Base-by-base conservation (phyloP, 2,888 invertebrate species). In the Crossocerus cetratus region DNA sequence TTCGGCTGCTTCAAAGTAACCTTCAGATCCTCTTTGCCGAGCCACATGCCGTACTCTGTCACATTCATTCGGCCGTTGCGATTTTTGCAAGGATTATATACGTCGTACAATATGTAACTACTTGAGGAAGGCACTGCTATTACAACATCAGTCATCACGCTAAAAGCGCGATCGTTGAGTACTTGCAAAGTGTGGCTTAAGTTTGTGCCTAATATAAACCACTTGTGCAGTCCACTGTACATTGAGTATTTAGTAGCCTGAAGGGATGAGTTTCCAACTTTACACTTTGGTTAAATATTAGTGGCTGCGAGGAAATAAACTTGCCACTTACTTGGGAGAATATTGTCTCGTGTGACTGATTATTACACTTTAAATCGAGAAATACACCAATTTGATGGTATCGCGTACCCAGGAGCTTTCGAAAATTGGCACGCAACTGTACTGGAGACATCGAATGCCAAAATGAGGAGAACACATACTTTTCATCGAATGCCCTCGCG, bases 41-140 rank as follows among this genome's bases (percentile, higher is more conserved):
- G 65, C 87, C 87, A 87, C n/a, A 32, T 79, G 4, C 86, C 87
- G 13, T 83, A 67, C 5, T 64, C 42, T 0, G 86, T 86, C 13
- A 86, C 69, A 21, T 86, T 86, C 56, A 86, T 74, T 8, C 66
- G 60, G n/a, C 86, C 86, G 18, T 81, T 85, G 2, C 83, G 69
- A 56, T 70, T 69, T 63, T 86, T 86, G n/a, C 82, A 81, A n/a
- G 80, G 86, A 78, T 87, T 87, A 42, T 83, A 87, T 21, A 84
- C 80, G 13, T 87, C 87, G 63, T 85, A 78, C 0, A 87, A 64
- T 23, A 71, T 61, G 44, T 81, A 84, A 58, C 74, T 67, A 1
- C 55, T 58, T 14, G 8, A 2, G 2, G 74, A 67, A 18, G 74
- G 58, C 3, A 55, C 61, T 1, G 82, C 85, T n/a, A 87, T 65